A percentile compares a stretch with the other conserved stretches of the same genome.
Conservation (phyloP, 1,140 invertebrate genomes). For the Lerema accius region DNA sequence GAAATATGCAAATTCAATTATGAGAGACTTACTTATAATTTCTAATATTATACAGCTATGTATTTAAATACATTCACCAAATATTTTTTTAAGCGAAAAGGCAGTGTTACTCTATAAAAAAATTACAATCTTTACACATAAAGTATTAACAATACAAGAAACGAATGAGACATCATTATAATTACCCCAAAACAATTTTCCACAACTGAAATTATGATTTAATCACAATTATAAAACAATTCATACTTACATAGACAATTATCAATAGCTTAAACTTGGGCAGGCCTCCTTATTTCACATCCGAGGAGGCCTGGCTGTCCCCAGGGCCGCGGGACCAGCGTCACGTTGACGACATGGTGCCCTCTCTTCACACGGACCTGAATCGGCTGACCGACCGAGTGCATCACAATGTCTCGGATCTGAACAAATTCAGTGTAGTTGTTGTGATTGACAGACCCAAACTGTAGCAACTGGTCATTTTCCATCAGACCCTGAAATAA, state of each 20-base stretch:
- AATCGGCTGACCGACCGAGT: constrained; percentile 87
- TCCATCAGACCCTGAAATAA: constrained; percentile 88
- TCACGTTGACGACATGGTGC: constrained; percentile 78
- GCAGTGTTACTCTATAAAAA: too few species aligned
- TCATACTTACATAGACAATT: too few species aligned
- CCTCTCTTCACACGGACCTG: constrained; percentile 85
- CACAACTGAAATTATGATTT: not conserved
- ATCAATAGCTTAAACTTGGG: constrained; percentile 16
- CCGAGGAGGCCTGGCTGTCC: constrained; percentile 89
- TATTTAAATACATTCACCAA: too few species aligned
- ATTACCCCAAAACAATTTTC: too few species aligned
- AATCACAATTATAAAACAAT: not conserved
- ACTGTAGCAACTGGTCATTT: constrained; percentile 90
- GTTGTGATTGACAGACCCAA: constrained; percentile 90
- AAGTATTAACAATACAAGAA: too few species aligned
- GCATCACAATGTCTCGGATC: constrained; percentile 87
- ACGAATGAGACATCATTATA: too few species aligned
- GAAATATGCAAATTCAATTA: not conserved
- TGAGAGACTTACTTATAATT: too few species aligned
- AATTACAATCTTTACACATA: too few species aligned
- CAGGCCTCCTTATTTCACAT: constrained; percentile 83
- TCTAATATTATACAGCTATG: too few species aligned
- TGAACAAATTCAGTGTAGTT: constrained; percentile 90
- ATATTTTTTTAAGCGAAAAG: too few species aligned
- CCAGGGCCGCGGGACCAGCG: constrained; percentile 88